Conservation (phyloP, 2,113 vertebrate species). For the Ctenomys sociabilis region DNA sequence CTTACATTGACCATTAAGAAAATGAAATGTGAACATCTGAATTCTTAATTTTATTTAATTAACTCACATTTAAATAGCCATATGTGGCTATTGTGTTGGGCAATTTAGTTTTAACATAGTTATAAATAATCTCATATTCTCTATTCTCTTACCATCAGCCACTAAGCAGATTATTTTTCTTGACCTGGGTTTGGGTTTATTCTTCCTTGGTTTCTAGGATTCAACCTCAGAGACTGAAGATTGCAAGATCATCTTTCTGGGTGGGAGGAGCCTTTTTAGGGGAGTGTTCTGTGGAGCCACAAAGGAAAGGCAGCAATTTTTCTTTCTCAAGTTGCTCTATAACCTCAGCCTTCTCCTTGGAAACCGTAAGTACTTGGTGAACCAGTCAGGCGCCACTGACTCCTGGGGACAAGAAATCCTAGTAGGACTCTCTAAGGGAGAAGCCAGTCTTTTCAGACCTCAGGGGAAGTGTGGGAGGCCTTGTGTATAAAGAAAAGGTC, state of each 20-base stretch:
- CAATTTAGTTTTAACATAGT: not conserved
- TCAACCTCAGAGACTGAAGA: not conserved
- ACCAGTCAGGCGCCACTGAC: constrained; percentile 4
- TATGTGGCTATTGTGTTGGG: not conserved
- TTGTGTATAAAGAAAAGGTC: not conserved
- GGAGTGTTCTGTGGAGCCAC: not conserved
- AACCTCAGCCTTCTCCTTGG: not conserved
- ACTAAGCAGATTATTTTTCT: not conserved
- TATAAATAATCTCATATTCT: not conserved
- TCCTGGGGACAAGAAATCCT: not conserved
- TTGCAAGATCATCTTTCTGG: not conserved
- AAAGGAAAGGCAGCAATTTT: constrained; percentile 10
- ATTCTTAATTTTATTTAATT: constrained; percentile 18
- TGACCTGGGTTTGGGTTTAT: constrained; percentile 21
- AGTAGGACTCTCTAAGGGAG: not conserved
- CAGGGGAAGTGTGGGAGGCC: not conserved
- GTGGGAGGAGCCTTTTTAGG: not conserved
- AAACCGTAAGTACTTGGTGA: constrained; percentile 12
- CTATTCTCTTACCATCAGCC: not conserved
- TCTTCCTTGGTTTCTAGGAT: constrained; percentile 23
- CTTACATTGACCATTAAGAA: not conserved
- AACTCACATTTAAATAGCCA: not conserved
- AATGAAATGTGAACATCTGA: not conserved
- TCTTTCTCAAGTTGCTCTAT: constrained; percentile 17
- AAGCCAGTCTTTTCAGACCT: not conserved